Evolutionary conservation across 2,113 vertebrate genomes (phyloP), one percentile per base, ranked within the genome.

Genomic region (Pseudopodoces humilis): DNA sequence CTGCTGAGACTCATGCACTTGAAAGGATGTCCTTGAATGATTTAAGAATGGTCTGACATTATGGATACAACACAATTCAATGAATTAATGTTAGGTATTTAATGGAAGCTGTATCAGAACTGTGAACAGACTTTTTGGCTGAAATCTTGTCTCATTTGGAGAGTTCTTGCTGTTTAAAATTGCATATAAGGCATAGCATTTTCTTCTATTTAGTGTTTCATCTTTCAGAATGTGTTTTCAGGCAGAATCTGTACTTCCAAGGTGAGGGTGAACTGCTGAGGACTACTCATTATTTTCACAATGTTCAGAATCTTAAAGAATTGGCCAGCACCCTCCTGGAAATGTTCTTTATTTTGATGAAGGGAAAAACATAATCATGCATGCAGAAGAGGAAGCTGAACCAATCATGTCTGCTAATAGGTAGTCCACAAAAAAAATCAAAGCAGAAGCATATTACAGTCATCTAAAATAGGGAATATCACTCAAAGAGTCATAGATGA

Each of bases 1-100:
- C 94, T 86, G 13, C 84, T 90, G 93, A 95, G 84, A 92, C 47
- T 70, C 23, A 50, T 82, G 43, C 17, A 43, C 76, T 94, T 87
- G 62, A 86, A 95, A 95, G 59, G 35, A 92, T 87, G 86, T 84
- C 80, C 88, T 92, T 94, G 88, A 95, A 93, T 72, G 82, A 78
- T 87, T 95, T 87, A 80, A 94, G 68, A 96, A 92, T 77, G 79
- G 70, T 46, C 68, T 70, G 52, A 64, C 55, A 53, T 64, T 79
- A 84, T 35, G 49, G 84, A 69, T 79, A 74, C 17, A 63, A 39
- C 59, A 44, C 15, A 62, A 79, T 91, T 82, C 53, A 91, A 83
- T 56, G 52, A 93, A 88, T 81, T 81, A n/a, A 94, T 92, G 22
- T 41, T 65, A 17, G 35, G 55, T 22, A 87, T 31, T 86, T 74